Percentiles rank a stretch among this genome's conserved stretches.
These are phyloP conservation scores for Drosophila quasianomalipes DNA, from an alignment of 2,888 invertebrate genomes.

Conservation along the genomic window DNA sequence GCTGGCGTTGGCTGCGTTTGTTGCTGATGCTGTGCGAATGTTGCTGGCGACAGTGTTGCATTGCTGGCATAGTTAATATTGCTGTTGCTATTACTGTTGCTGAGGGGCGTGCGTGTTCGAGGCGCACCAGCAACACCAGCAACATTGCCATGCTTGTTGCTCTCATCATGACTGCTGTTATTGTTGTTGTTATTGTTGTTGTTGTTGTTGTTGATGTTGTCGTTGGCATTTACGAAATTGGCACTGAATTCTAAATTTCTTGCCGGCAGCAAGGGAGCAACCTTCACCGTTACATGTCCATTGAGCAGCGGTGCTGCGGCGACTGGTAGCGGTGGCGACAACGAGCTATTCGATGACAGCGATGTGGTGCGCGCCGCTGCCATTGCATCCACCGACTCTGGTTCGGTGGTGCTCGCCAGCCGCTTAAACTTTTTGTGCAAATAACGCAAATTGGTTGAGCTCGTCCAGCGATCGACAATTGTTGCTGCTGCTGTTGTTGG, in stretches of 20 bases:
- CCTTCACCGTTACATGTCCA: conserved; percentile 28
- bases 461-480: conserved; percentile 82
- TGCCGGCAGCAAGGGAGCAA: conserved; percentile 17
- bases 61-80: conserved; percentile 60
- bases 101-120: conserved; percentile 66
- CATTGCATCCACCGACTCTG: conserved; percentile 46
- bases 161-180: conserved; percentile 36
- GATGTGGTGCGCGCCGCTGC: conserved; percentile 72
- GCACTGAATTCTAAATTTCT: conserved; percentile 59
- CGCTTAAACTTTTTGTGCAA: conserved; percentile 97
- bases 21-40: conserved; percentile 77
- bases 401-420: conserved; percentile 87
- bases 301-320: conserved; percentile 15
- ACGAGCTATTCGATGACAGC: conserved; percentile 77
- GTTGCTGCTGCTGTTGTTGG: conserved; percentile 42
- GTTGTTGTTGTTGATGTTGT: conserved; percentile 51
- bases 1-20: conserved; percentile 69
- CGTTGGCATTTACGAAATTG: conserved; percentile 62
- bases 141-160: conserved; percentile 38
- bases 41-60: conserved; percentile 67
- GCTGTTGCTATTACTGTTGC: conserved; percentile 56
- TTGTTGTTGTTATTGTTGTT: conserved; percentile 47
- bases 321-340: conserved; percentile 66
- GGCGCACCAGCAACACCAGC: conserved; percentile 43
- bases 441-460: conserved; percentile 89